Base-by-base conservation (phyloP, 1,140 invertebrate genomes). In the Cephus cinctus region DNA sequence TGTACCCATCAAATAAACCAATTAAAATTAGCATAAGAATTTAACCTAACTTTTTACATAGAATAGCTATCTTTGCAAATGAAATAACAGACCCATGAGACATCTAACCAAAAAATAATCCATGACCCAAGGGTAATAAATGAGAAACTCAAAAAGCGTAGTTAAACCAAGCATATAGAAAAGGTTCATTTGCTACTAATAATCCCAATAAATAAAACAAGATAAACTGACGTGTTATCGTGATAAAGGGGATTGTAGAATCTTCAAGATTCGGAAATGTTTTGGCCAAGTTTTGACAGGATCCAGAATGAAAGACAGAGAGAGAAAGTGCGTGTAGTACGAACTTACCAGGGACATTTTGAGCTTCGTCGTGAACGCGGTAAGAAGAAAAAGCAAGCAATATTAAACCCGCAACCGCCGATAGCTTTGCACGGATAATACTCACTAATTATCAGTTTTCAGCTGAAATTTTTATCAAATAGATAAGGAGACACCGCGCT, bases 341-440 rank as follows among this genome's bases (percentile, higher is more conserved):
- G 21, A 22, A 62, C 63, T 67, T 45, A 71, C 68, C 65, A 69
- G 50, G 47, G 65, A 58, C 67, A 71, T 71, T 69, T 68, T 71
- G 54, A 68, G 61, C 63, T 69, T 69, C 67, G 66, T 69, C 44
- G 62, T 67, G 59, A 34, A 39, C 54, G 50, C 39, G 51, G 41
- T 16, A 14, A 41, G 27, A 25, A 38, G n/a, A 53, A 47, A 12
- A n/a, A 8, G 14, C 12, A 16, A 30, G n/a, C 2, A n/a, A 11
- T n/a, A 40, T 27, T 47, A 6, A 27, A 30, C 25, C 11, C 12
- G 5, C 11, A 1, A n/a, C 25, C 18, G 25, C 36, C 21, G n/a
- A n/a, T n/a, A 32, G 25, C 22, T 30, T 9, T 25, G 18, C 22
- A 16, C 14, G 14, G 19, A 18, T 11, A 18, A 27, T 25, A 15